phyloP scores from a whole-genome alignment of 1,140 invertebrate genomes.

The Myzus persicae region DNA sequence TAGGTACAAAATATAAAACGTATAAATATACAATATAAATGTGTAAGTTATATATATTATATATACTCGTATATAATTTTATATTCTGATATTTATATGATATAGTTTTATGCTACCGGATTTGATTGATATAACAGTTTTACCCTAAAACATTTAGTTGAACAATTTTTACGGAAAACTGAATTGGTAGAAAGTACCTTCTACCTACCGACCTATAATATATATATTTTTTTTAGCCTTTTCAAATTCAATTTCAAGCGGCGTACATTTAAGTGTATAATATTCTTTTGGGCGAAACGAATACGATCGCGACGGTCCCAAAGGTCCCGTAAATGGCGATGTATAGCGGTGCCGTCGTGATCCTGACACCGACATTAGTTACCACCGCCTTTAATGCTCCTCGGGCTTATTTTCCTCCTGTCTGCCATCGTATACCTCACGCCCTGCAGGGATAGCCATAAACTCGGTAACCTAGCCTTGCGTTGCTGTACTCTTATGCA shows the following conservation, averaged over 20 bases:
- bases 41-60: background rate
- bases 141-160: conserved; percentile 34
- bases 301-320: conserved; percentile 50
- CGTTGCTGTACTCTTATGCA: conserved; percentile 26
- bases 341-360: conserved; percentile 46
- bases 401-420: conserved; percentile 45
- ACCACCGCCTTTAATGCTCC: conserved; percentile 55
- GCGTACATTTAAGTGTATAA: conserved; percentile 56
- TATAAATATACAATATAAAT: conserved; percentile 21
- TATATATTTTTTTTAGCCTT: conserved; percentile 4
- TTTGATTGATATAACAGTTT: conserved; percentile 55
- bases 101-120: background rate
- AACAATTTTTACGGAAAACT: conserved; percentile 38
- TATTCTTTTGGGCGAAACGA: conserved; percentile 56
- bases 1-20: conserved; percentile 10
- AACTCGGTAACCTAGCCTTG: conserved; percentile 6
- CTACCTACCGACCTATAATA: background rate
- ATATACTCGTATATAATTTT: background rate
- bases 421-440: background rate
- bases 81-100: background rate
- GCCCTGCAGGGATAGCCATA: background rate
- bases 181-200: conserved; percentile 34
- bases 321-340: conserved; percentile 58
- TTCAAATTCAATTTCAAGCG: conserved; percentile 54
- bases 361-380: conserved; percentile 58